Percentiles rank a stretch among this genome's conserved stretches.
These are phyloP conservation scores for Sarcoramphus papa DNA, from an alignment of 2,797 vertebrate species.

Conservation along the genomic window DNA sequence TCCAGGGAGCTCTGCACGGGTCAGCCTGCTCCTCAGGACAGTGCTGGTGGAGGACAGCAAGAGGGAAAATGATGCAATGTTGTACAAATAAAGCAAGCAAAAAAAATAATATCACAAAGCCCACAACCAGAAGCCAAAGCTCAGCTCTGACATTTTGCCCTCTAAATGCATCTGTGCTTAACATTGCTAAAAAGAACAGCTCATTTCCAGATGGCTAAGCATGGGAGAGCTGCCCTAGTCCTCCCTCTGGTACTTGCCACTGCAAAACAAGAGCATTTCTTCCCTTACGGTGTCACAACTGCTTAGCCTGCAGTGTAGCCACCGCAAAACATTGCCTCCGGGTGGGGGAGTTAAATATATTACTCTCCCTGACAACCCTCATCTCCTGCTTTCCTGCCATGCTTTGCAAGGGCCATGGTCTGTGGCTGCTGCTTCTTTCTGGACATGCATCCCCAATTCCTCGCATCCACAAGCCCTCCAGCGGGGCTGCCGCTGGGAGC, in stretches of 20 bases:
- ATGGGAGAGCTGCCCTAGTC: neutral
- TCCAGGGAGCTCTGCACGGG: neutral
- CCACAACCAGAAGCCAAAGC: neutral
- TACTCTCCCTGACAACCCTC: neutral
- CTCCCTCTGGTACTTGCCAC: neutral
- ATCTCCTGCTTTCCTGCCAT: neutral
- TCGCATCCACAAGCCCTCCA: fast-evolving
- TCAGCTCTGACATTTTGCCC: neutral
- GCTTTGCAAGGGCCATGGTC: neutral
- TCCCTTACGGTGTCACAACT: neutral
- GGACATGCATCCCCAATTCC: neutral
- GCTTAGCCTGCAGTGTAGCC: neutral
- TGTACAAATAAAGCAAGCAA: neutral
- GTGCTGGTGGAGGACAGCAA: neutral
- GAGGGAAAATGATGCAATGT: neutral
- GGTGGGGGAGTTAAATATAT: neutral
- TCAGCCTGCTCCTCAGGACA: neutral
- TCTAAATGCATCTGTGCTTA: neutral
- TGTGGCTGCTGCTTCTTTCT: neutral
- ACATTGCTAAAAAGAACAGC: neutral
- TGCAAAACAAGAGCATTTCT: neutral
- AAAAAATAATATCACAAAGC: neutral
- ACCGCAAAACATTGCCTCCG: neutral
- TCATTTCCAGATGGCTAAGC: neutral
- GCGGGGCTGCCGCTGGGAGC: neutral